Conservation (phyloP, 2,797 vertebrate genomes). For the Danio kyathit region DNA sequence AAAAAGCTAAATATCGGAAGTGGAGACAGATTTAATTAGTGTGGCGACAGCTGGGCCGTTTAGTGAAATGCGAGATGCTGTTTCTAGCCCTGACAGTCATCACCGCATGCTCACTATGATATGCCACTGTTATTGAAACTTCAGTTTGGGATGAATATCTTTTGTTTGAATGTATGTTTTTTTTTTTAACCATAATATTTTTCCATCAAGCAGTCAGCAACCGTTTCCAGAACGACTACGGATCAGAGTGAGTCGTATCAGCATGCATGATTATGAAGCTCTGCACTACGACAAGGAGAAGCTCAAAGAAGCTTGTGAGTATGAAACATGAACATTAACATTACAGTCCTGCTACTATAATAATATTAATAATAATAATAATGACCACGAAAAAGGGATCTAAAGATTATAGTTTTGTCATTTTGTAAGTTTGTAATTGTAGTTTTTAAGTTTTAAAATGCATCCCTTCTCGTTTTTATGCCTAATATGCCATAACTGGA, state of each 20-base stretch:
- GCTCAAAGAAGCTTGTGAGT: conserved; percentile 94
- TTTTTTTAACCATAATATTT: neutral
- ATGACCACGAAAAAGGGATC: too few relatives aligned
- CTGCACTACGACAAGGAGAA: conserved; percentile 97
- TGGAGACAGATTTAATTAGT: conserved; percentile 45
- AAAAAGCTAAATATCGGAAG: conserved; percentile 37
- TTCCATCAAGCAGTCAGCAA: conserved; percentile 83
- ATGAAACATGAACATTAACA: conserved; percentile 38
- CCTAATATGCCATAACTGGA: too few relatives aligned
- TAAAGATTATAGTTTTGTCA: too few relatives aligned
- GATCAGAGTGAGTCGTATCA: conserved; percentile 90
- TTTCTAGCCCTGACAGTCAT: neutral
- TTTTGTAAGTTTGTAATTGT: too few relatives aligned
- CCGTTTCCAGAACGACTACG: conserved; percentile 86
- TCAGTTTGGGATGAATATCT: neutral
- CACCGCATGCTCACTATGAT: neutral
- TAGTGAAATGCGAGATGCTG: neutral
- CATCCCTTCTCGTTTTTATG: too few relatives aligned
- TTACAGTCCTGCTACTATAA: neutral
- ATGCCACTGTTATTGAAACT: neutral
- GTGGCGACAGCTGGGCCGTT: neutral
- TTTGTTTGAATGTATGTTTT: conserved; percentile 7
- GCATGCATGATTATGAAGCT: conserved; percentile 92
- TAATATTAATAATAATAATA: too few relatives aligned
- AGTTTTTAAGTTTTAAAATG: too few relatives aligned